phyloP scores from a whole-genome alignment of 2,888 invertebrate species.

The Schrankia costaestrigalis region DNA sequence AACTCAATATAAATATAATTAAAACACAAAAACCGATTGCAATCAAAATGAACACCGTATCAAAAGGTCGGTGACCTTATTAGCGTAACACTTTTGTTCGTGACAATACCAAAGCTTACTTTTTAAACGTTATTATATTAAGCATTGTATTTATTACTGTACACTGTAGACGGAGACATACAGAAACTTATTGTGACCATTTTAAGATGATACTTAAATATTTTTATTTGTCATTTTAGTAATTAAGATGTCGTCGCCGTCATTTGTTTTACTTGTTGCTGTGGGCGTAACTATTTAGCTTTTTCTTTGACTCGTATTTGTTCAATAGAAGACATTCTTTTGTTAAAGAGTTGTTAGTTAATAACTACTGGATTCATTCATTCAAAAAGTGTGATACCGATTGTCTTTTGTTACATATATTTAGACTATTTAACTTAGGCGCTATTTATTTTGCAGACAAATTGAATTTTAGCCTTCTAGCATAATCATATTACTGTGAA shows the following conservation, averaged over 20 bases:
- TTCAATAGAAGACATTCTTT: background rate
- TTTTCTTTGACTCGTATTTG: conserved; percentile 22
- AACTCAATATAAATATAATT: conserved; percentile 26
- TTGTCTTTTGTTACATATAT: too few species aligned
- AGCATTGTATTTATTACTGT: conserved; percentile 24
- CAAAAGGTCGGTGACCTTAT: conserved; percentile 57
- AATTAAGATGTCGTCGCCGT: conserved; percentile 65
- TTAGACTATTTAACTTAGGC: too few species aligned
- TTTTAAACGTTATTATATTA: conserved; percentile 22
- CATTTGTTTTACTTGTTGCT: conserved; percentile 55
- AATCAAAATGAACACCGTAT: conserved; percentile 24
- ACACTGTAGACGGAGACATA: conserved; percentile 44
- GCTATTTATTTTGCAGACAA: too few species aligned
- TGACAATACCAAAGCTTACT: conserved; percentile 42
- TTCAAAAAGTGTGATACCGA: too few species aligned
- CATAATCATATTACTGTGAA: too few species aligned
- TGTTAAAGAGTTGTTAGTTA: too few species aligned
- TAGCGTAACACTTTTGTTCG: conserved; percentile 50
- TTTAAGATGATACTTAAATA: conserved; percentile 54
- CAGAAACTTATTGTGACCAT: conserved; percentile 54
- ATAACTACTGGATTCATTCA: too few species aligned
- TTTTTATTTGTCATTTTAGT: conserved; percentile 63
- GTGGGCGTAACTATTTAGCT: conserved; percentile 43
- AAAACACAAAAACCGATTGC: conserved; percentile 33
- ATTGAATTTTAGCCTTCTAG: too few species aligned